Conservation (phyloP, 2,888 invertebrate genomes). For the Tipula helvola region DNA sequence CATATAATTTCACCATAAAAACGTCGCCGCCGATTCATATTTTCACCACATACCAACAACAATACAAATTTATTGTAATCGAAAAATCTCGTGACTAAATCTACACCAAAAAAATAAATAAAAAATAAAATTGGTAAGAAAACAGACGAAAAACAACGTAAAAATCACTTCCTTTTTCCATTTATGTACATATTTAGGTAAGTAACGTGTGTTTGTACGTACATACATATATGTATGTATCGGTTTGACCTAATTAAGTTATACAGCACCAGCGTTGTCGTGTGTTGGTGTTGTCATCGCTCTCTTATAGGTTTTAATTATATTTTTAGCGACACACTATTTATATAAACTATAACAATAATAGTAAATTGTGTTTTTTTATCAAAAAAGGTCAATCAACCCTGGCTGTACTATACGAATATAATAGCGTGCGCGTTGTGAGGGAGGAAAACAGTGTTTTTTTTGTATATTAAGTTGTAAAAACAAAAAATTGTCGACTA, state of each 20-base stretch:
- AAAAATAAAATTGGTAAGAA: not conserved
- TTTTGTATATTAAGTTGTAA: not conserved
- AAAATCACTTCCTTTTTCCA: not conserved
- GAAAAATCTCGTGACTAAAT: not conserved
- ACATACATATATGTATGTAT: not conserved
- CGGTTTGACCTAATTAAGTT: slow-evolving; percentile 4
- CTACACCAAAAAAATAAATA: not conserved
- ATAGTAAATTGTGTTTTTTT: not conserved
- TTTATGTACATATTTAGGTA: not conserved
- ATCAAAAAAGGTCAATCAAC: not conserved
- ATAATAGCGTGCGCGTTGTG: not conserved
- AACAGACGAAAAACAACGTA: not conserved
- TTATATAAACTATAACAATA: not conserved
- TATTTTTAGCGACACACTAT: not conserved
- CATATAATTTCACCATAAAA: not conserved
- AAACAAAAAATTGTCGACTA: not conserved
- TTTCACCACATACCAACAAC: not conserved
- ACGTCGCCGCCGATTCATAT: not conserved
- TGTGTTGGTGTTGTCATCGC: not conserved
- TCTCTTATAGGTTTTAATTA: not conserved
- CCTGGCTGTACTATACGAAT: not conserved
- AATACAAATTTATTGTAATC: not conserved
- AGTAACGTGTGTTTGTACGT: not conserved
- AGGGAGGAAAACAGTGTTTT: not conserved
- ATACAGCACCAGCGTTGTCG: not conserved